Evolutionary conservation across 64 coral and sea anemone genomes (phyloP).

Genomic region (Actinia equina): DNA sequence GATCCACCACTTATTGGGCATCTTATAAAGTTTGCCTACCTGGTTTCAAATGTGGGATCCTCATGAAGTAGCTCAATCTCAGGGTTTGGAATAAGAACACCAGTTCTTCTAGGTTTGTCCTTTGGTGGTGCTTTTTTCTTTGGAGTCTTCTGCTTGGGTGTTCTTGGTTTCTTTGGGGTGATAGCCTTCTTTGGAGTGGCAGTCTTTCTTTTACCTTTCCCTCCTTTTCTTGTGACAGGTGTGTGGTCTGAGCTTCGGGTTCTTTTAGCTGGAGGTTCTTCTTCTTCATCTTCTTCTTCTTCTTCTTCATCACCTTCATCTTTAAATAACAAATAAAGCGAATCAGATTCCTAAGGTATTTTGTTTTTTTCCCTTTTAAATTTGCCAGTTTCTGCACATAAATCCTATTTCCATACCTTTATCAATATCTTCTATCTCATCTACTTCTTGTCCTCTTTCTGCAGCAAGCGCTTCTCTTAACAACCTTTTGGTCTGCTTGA

Average conservation of each 20-base stretch:
- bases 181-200: conserved; percentile 8
- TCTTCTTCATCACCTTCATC: conserved; percentile 25
- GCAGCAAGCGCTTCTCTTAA: conserved; percentile 78
- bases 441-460: conserved; percentile 65
- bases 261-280: conserved; percentile 70
- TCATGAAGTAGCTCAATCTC: conserved; percentile 60
- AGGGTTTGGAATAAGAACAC: conserved; percentile 57
- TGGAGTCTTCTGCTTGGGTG: conserved; percentile 56
- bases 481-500: conserved; percentile 80
- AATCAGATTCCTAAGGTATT: not conserved
- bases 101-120: conserved; percentile 67
- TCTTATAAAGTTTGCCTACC: conserved; percentile 23
- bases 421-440: conserved; percentile 37
- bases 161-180: conserved; percentile 37
- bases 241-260: conserved; percentile 49
- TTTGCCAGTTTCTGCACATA: not conserved
- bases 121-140: conserved; percentile 55
- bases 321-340: not conserved
- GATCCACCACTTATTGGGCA: no score
- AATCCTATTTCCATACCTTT: not conserved
- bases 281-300: conserved; percentile 51
- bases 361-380: not conserved
- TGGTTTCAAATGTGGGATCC: conserved; percentile 85
- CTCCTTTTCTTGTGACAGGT: conserved; percentile 48
- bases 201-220: conserved; percentile 40